A percentile compares a stretch with the other conserved stretches of the same genome.
phyloP scores from a whole-genome alignment of 1,140 invertebrate species.

The Dendrolimus punctatus region DNA sequence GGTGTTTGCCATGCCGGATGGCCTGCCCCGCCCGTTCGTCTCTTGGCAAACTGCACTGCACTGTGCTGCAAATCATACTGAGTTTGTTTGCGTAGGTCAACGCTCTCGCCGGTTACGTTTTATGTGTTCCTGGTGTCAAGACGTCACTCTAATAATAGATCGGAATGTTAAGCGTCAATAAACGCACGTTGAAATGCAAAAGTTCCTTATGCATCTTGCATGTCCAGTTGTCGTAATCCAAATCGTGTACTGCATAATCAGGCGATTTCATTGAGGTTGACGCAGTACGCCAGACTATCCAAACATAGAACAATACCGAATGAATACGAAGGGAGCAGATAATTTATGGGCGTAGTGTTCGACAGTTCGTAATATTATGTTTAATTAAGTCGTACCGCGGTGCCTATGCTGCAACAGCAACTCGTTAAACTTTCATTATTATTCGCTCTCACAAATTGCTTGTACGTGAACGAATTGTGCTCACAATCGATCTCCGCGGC shows the following conservation, averaged over 20 bases:
- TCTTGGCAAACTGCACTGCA: conserved; percentile 66
- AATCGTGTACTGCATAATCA: conserved; percentile 12
- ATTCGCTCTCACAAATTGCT: conserved; percentile 63
- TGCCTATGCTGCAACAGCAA: conserved; percentile 37
- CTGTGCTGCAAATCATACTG: conserved; percentile 63
- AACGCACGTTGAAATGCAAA: conserved; percentile 46
- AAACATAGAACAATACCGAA: conserved; percentile 20
- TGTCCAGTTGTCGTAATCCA: conserved; percentile 17
- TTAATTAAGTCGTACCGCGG: conserved; percentile 46
- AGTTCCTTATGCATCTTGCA: conserved; percentile 37
- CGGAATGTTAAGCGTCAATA: conserved; percentile 59
- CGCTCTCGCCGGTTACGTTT: conserved; percentile 55
- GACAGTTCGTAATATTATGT: conserved; percentile 45
- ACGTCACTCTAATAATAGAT: conserved; percentile 69
- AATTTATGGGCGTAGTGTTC: conserved; percentile 17
- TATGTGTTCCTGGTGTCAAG: conserved; percentile 68
- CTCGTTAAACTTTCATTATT: conserved; percentile 68
- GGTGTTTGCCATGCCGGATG: conserved; percentile 46
- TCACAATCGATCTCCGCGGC: conserved; percentile 59
- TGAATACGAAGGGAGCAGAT: conserved; percentile 14
- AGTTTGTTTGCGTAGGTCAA: conserved; percentile 67
- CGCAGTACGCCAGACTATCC: conserved; percentile 5
- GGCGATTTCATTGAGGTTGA: too few relatives aligned
- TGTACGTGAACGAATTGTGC: conserved; percentile 65
- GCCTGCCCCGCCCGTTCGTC: conserved; percentile 37